These are phyloP conservation scores for Prosopocoilus inquinatus DNA, from an alignment of 2,888 invertebrate genomes.

Conservation along the genomic window DNA sequence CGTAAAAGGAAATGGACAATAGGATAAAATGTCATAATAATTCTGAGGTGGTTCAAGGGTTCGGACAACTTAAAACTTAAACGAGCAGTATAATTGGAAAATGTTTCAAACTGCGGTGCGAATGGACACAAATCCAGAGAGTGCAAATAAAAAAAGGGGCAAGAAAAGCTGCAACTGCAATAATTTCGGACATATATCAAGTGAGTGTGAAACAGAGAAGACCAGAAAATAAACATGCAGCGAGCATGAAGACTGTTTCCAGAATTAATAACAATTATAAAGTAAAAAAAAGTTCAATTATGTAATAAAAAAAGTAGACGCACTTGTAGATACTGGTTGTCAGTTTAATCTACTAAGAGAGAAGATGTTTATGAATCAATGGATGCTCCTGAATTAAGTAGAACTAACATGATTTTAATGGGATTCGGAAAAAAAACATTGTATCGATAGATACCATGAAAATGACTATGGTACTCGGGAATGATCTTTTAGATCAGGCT, in stretches of 20 bases:
- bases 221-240: too few species aligned
- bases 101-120: neutral
- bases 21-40: neutral
- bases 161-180: conserved; percentile 1
- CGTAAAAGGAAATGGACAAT: neutral
- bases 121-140: neutral
- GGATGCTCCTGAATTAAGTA: too few species aligned
- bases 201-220: too few species aligned
- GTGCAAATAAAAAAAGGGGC: neutral
- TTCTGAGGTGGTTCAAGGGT: neutral
- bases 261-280: too few species aligned
- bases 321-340: too few species aligned
- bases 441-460: neutral
- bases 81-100: neutral
- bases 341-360: too few species aligned
- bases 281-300: too few species aligned
- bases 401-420: too few species aligned
- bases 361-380: too few species aligned
- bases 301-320: too few species aligned
- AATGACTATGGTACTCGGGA: neutral
- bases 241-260: too few species aligned
- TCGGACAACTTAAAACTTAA: neutral
- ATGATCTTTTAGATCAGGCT: neutral
- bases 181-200: neutral
- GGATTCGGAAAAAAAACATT: neutral